Base-by-base conservation (phyloP, 2,888 invertebrate species). In the Notodromas monacha region DNA sequence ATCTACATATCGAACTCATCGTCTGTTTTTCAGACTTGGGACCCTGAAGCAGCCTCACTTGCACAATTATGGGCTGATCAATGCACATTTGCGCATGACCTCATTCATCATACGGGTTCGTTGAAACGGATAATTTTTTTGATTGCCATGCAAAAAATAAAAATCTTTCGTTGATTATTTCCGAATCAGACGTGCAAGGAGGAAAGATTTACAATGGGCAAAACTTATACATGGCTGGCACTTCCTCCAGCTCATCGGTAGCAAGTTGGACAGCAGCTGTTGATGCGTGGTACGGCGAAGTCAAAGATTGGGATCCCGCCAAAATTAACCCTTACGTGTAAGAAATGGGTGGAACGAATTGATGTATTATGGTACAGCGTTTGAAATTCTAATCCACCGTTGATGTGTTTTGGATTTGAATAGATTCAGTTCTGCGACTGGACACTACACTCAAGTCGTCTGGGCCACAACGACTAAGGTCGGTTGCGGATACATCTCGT, bases 381-480 rank as follows among this genome's bases (percentile, higher is more conserved):
- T n/a, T n/a, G n/a, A n/a, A n/a, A 21, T 21, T 6, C 21, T 21
- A n/a, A 21, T 21, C n/a, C 21, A 21, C 6, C 21, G 6, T 21
- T n/a, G n/a, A 21, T 21, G 21, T n/a, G 21, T 8, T 21, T 6
- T 6, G 21, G 21, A 8, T 21, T 21, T 21, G 8, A 8, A n/a
- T n/a, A 21, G 21, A n/a, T 21, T 21, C 21, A 21, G n/a, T 6
- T 8, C 8, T 21, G 6, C 21, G 21, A 21, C 21, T n/a, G 21
- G 21, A n/a, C 21, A 21, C n/a, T 21, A 21, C 38, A 52, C 48
- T 2, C 47, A 79, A 72, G 58, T 79, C 50, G 65, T 77, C 32
- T 81, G 79, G 79, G 69, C 72, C 33, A 65, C 69, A 45, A 72
- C 76, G 8, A 65, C 65, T 43, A 56, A 67, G 38, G 60, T 81